Evolutionary conservation across 1,140 invertebrate species (phyloP).

Genomic region (Cotesia vestalis): DNA sequence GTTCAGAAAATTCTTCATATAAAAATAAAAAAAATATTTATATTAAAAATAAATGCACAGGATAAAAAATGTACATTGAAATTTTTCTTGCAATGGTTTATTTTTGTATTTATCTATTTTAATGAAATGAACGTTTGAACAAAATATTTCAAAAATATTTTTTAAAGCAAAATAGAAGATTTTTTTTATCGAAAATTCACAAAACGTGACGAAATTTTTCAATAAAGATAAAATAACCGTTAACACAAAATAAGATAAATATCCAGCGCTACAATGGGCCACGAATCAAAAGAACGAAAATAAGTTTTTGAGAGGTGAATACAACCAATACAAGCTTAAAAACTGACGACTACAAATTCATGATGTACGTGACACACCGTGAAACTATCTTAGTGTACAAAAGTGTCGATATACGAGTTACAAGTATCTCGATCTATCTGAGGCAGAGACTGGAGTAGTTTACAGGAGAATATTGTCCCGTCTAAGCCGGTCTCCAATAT

Average conservation of each 20-base stretch:
- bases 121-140: no score
- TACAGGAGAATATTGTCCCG: slow-evolving; percentile 64
- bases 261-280: no score
- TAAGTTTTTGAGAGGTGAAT: slow-evolving; percentile 1
- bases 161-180: no score
- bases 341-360: slow-evolving; percentile 23
- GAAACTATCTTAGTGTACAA: slow-evolving; percentile 20
- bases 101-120: no score
- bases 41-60: no score
- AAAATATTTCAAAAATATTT: no score
- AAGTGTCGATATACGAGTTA: slow-evolving; percentile 35
- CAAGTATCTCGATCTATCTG: slow-evolving; percentile 50
- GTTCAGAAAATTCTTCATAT: no score
- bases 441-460: slow-evolving; percentile 53
- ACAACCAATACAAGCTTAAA: slow-evolving; percentile 28
- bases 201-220: background rate
- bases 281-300: background rate
- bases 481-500: slow-evolving; percentile 65
- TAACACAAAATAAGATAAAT: no score
- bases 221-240: background rate
- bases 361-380: background rate
- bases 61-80: no score
- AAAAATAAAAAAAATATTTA: no score
- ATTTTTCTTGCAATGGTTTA: no score
- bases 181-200: background rate